These are phyloP conservation scores for Drosophila navojoa DNA, from an alignment of 1,140 invertebrate species.

Conservation along the genomic window DNA sequence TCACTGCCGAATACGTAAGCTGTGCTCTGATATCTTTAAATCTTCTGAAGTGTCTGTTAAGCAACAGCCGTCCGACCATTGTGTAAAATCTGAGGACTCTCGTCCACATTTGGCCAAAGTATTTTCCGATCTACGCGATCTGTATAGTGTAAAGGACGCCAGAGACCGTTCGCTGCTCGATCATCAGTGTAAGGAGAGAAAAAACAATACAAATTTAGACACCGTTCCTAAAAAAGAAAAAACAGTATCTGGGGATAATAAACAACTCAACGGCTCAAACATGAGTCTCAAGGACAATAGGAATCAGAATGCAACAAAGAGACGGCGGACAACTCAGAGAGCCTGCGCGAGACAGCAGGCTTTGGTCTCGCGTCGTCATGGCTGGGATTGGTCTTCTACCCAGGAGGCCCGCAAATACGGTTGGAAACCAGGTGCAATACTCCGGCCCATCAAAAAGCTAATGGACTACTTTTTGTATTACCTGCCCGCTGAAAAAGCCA, in stretches of 20 bases:
- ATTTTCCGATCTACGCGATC: conserved; percentile 63
- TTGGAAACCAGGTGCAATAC: conserved; percentile 72
- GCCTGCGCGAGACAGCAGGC: conserved; percentile 31
- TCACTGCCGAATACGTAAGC: conserved; percentile 65
- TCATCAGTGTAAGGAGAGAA: background rate
- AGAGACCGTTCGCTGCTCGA: background rate
- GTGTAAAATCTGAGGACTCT: conserved; percentile 35
- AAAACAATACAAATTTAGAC: background rate
- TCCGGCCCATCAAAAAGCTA: conserved; percentile 51
- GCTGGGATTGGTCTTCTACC: conserved; percentile 65
- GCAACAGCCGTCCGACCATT: conserved; percentile 37
- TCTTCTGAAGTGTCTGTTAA: background rate
- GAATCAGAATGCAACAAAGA: background rate
- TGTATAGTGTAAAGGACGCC: conserved; percentile 50
- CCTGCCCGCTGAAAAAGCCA: conserved; percentile 10
- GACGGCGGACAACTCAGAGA: conserved; percentile 31
- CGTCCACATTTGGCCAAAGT: conserved; percentile 63
- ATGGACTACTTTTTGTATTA: conserved; percentile 69
- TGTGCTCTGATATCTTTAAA: conserved; percentile 62
- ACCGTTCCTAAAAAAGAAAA: background rate
- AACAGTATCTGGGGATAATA: no score
- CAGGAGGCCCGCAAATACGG: conserved; percentile 39
- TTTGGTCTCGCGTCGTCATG: conserved; percentile 57
- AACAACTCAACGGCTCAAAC: background rate
- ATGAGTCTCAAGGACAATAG: no score